A percentile compares a stretch with the other conserved stretches of the same genome.
phyloP scores from a whole-genome alignment of 2,797 vertebrate species.

The Hypotaenidia philippensis region DNA sequence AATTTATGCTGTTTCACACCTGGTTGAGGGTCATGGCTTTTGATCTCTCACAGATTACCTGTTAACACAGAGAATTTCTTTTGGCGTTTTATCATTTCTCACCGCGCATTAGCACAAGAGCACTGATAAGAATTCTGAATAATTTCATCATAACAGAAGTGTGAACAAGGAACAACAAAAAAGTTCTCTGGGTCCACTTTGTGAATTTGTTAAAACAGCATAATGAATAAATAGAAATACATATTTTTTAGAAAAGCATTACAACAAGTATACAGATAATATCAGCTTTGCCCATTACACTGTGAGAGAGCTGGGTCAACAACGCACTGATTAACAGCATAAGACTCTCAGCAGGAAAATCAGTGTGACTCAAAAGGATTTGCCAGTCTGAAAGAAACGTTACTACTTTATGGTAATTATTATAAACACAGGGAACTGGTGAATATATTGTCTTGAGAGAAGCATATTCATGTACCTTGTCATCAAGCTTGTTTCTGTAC shows the following conservation, averaged over 20 bases:
- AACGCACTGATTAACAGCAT: conserved; percentile 10
- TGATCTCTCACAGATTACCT: not conserved
- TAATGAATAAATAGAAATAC: not conserved
- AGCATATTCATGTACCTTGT: not conserved
- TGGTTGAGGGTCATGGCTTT: not conserved
- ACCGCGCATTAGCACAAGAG: not conserved
- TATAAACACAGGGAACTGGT: not conserved
- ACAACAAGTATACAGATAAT: not conserved
- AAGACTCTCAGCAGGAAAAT: not conserved
- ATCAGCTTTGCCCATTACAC: not conserved
- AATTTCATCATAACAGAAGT: not conserved
- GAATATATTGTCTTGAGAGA: not conserved
- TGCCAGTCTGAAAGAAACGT: not conserved
- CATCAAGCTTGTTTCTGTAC: not conserved
- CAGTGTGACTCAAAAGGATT: not conserved
- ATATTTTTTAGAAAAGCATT: not conserved
- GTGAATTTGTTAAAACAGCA: not conserved
- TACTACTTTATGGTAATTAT: not conserved
- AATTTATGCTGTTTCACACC: not conserved
- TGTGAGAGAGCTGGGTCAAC: not conserved
- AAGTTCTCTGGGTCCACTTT: not conserved
- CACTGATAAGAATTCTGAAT: not conserved
- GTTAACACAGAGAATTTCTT: not conserved
- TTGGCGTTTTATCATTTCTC: not conserved
- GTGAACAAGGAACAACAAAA: not conserved